Evolutionary conservation across 64 coral and sea anemone species (phyloP).

Genomic region (Stichodactyla mertensii): DNA sequence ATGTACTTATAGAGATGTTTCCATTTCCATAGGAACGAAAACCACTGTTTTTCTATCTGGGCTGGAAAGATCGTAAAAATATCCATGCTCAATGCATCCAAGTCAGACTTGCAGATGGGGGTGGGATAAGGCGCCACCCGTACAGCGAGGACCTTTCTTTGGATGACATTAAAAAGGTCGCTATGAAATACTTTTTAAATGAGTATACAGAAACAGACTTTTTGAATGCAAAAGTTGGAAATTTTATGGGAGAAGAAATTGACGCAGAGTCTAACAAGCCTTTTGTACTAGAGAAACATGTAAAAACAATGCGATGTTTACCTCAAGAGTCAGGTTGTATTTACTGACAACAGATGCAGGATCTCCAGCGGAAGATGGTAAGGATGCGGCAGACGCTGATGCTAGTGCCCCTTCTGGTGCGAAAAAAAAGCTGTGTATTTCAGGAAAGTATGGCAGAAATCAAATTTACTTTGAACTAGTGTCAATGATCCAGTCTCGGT

Average conservation of each 20-base stretch:
- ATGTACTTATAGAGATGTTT: background rate
- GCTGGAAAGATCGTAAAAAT: background rate
- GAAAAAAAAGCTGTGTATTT: no score
- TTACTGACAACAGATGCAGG: no score
- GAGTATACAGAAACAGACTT: background rate
- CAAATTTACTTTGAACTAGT: no score
- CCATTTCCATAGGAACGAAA: background rate
- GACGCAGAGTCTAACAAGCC: background rate
- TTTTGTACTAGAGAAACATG: no score
- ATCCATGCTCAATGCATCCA: background rate
- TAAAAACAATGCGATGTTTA: no score
- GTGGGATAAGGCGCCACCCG: conserved; percentile 14
- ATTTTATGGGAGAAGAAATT: conserved; percentile 16
- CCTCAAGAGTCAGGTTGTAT: no score
- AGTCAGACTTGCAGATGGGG: background rate
- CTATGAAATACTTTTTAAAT: background rate
- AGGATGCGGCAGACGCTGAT: no score
- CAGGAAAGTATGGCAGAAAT: no score
- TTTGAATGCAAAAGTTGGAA: background rate
- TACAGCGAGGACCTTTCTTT: background rate
- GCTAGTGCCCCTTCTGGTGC: no score
- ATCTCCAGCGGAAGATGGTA: no score
- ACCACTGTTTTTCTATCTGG: conserved; percentile 12
- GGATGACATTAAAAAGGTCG: conserved; percentile 1
- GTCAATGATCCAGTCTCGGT: no score